Conservation (phyloP, 2,113 vertebrate species). For the Vulpes lagopus region DNA sequence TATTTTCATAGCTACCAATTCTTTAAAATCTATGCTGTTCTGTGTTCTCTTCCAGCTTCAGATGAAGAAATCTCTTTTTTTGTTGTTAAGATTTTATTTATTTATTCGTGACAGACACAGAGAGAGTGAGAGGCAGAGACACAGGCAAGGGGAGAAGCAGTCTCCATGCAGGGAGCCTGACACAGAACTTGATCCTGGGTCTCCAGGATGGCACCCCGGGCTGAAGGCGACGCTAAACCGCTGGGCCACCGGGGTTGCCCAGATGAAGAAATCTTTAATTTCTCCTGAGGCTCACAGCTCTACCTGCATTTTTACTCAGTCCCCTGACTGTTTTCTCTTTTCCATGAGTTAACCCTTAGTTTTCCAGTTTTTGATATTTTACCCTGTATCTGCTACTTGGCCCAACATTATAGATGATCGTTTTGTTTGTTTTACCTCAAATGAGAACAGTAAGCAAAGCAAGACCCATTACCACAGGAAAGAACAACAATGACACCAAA, state of each 20-base stretch:
- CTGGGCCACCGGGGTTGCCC: neutral
- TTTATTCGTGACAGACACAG: no score
- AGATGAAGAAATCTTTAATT: neutral
- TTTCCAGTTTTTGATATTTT: neutral
- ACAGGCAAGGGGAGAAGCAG: no score
- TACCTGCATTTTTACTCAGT: neutral
- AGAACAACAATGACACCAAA: neutral
- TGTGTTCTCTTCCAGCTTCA: neutral
- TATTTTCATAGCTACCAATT: neutral
- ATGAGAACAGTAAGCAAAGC: neutral
- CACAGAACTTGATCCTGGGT: no score
- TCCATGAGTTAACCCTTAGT: neutral
- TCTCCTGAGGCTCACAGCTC: neutral
- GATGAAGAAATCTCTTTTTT: neutral
- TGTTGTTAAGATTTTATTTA: no score
- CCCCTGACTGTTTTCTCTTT: neutral
- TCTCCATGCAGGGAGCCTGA: no score
- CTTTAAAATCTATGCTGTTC: neutral
- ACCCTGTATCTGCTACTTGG: neutral
- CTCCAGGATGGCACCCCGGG: no score
- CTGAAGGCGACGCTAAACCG: no score
- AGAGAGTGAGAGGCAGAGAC: no score
- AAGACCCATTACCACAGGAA: neutral
- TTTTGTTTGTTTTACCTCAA: neutral
- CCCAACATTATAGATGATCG: neutral